Evolutionary conservation across 2,888 invertebrate species (phyloP).

Genomic region (Oasisia sp.): DNA sequence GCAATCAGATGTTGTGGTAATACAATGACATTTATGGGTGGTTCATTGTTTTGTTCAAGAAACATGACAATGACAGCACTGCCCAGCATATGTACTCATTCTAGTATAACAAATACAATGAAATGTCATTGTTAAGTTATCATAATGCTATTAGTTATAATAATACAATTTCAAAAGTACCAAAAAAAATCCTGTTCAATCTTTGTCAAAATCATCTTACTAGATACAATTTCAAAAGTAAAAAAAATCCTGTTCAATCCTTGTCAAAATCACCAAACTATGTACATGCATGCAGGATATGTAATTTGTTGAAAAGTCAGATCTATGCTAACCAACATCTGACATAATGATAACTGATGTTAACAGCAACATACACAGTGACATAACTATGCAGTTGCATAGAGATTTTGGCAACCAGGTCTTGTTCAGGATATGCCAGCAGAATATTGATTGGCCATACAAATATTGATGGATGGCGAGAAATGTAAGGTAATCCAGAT

Average conservation of each 20-base stretch:
- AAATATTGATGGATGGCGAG: neutral
- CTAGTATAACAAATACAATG: neutral
- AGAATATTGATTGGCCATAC: neutral
- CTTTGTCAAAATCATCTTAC: neutral
- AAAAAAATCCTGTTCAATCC: neutral
- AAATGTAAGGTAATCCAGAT: neutral
- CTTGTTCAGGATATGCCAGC: no score
- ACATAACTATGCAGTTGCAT: neutral
- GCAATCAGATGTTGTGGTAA: neutral
- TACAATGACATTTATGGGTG: neutral
- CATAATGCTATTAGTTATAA: neutral
- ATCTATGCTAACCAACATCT: neutral
- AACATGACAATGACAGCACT: neutral
- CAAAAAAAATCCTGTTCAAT: neutral
- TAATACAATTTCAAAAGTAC: neutral
- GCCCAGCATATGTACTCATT: neutral
- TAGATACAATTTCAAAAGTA: neutral
- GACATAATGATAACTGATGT: neutral
- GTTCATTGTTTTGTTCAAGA: neutral
- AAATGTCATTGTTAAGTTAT: neutral
- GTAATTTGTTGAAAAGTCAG: neutral
- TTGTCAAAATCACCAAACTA: neutral
- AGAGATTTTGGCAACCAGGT: no score
- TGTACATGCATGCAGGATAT: neutral
- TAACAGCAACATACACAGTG: neutral